These are phyloP conservation scores for Zaprionus obscuricornis DNA, from an alignment of 2,888 invertebrate genomes.

Conservation along the genomic window DNA sequence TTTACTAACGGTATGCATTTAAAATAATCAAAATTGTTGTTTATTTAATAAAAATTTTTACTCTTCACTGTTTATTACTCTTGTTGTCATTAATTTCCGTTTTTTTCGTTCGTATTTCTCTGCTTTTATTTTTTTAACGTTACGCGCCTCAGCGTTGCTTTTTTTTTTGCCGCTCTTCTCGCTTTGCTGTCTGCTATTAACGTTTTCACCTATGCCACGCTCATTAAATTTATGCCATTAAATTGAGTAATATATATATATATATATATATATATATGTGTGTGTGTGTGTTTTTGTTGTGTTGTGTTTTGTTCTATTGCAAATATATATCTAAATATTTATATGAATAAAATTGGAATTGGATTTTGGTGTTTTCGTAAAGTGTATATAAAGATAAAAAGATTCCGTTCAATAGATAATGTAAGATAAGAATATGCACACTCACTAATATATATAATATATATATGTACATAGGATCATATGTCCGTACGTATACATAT, in stretches of 20 bases:
- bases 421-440: constrained; percentile 29
- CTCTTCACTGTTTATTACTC: neutral
- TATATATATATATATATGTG: constrained; percentile 4
- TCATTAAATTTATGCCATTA: constrained; percentile 25
- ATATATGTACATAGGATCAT: constrained; percentile 32
- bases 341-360: constrained; percentile 24
- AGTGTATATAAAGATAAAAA: constrained; percentile 17
- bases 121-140: constrained; percentile 6
- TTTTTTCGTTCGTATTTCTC: constrained; percentile 8
- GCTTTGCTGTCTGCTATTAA: too few species aligned
- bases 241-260: constrained; percentile 51
- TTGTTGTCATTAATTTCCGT: constrained; percentile 27
- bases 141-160: constrained; percentile 11
- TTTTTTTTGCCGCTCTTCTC: neutral
- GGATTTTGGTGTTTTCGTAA: constrained; percentile 15
- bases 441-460: constrained; percentile 17
- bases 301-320: constrained; percentile 9
- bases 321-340: constrained; percentile 25
- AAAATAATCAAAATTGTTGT: constrained; percentile 43
- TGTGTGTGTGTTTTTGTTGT: constrained; percentile 35
- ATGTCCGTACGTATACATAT: too few species aligned
- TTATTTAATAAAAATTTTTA: constrained; percentile 29
- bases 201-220: constrained; percentile 35
- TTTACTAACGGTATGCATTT: constrained; percentile 39
- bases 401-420: constrained; percentile 17